Percentiles rank a stretch among this genome's conserved stretches.
These are phyloP conservation scores for Entomobrya multifasciata DNA, from an alignment of 2,888 invertebrate genomes.

Conservation along the genomic window DNA sequence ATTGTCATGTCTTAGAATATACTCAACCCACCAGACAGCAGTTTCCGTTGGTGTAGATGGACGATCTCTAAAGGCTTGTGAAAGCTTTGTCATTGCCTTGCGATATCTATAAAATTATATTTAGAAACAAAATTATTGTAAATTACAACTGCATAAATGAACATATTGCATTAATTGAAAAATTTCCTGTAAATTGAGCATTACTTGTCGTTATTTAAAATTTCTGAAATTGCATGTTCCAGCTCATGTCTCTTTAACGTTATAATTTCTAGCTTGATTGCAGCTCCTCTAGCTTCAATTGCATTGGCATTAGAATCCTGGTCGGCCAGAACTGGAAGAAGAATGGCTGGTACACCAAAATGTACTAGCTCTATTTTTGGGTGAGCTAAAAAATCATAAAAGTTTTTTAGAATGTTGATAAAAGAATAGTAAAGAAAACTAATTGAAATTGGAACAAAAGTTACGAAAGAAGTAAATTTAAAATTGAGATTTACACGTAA, in stretches of 20 bases:
- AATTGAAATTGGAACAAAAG: too few species aligned
- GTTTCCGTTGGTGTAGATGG: conserved; percentile 47
- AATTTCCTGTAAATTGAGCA: too few species aligned
- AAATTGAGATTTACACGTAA: too few species aligned
- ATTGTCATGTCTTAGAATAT: conserved; percentile 41
- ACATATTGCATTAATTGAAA: too few species aligned
- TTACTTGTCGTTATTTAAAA: conserved; percentile 57
- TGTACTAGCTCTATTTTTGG: conserved; percentile 70
- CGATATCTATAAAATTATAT: conserved; percentile 37
- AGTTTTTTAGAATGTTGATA: not conserved
- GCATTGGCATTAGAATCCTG: conserved; percentile 75
- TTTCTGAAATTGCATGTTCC: conserved; percentile 69
- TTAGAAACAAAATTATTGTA: too few species aligned
- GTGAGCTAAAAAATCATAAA: not conserved
- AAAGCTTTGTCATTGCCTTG: conserved; percentile 25
- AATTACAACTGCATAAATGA: too few species aligned
- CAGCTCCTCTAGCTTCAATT: conserved; percentile 57
- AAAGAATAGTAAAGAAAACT: too few species aligned
- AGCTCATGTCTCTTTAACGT: conserved; percentile 63
- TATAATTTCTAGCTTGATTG: conserved; percentile 73
- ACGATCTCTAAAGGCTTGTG: conserved; percentile 61
- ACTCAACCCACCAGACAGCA: conserved; percentile 57
- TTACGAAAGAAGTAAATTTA: too few species aligned
- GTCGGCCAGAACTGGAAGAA: conserved; percentile 74
- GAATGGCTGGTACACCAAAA: conserved; percentile 70